Conservation (phyloP, 2,888 invertebrate genomes). For the Lucinisca nassula region DNA sequence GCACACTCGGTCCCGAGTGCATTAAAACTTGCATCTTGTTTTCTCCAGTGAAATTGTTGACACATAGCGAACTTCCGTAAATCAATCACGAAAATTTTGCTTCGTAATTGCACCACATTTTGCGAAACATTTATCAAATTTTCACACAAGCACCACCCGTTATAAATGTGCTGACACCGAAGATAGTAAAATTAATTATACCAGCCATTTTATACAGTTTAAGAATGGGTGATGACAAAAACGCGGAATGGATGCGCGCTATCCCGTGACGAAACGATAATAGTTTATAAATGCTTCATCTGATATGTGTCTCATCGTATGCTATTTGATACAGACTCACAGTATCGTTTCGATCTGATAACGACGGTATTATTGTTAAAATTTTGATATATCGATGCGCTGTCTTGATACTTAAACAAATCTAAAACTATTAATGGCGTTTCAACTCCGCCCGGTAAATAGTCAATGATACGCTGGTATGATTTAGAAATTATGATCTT, state of each 20-base stretch:
- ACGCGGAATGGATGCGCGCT: constrained; percentile 10
- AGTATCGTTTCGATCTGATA: constrained; percentile 8
- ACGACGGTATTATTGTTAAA: not conserved
- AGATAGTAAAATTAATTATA: constrained; percentile 15
- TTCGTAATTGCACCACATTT: not conserved
- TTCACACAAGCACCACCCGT: not conserved
- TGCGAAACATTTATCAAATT: not conserved
- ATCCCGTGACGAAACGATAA: constrained; percentile 8
- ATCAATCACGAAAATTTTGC: not conserved
- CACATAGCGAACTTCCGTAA: not conserved
- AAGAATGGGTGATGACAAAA: constrained; percentile 4
- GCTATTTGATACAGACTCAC: constrained; percentile 4
- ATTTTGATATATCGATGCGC: constrained; percentile 13
- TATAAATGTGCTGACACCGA: constrained; percentile 7
- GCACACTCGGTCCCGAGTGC: no score
- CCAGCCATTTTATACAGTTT: constrained; percentile 19
- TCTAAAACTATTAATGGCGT: not conserved
- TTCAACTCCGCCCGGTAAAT: constrained; percentile 13
- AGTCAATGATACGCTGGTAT: not conserved
- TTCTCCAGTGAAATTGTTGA: no score
- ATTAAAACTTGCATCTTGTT: no score
- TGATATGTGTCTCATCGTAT: constrained; percentile 1
- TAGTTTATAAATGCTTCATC: constrained; percentile 32
- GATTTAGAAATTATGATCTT: constrained; percentile 1
- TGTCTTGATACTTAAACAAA: not conserved